Evolutionary conservation across 2,888 invertebrate genomes (phyloP).

Genomic region (Plemyria rubiginata): DNA sequence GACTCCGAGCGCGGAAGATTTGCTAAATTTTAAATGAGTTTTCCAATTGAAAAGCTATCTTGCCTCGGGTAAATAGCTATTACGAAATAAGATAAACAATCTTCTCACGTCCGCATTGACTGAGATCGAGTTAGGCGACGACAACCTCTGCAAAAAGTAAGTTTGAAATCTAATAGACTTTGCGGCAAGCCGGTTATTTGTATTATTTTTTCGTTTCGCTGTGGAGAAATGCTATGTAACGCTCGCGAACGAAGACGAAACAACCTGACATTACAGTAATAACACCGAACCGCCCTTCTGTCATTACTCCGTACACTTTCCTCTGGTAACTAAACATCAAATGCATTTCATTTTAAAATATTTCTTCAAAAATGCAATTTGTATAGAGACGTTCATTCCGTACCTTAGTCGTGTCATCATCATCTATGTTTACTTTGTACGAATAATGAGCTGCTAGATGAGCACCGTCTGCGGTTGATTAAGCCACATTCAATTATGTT

Average conservation of each 20-base stretch:
- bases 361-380: slow-evolving; percentile 63
- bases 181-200: slow-evolving; percentile 80
- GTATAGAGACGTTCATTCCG: slow-evolving; percentile 26
- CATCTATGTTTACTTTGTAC: slow-evolving; percentile 32
- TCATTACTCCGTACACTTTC: slow-evolving; percentile 80
- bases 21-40: slow-evolving; percentile 9
- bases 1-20: background rate
- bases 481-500: slow-evolving; percentile 49
- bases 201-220: slow-evolving; percentile 77
- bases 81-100: slow-evolving; percentile 76
- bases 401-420: slow-evolving; percentile 31
- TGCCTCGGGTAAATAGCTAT: slow-evolving; percentile 59
- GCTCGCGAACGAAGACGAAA: slow-evolving; percentile 75
- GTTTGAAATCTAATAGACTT: slow-evolving; percentile 82
- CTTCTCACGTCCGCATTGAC: slow-evolving; percentile 80
- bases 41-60: slow-evolving; percentile 58
- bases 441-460: slow-evolving; percentile 44
- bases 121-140: slow-evolving; percentile 78
- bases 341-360: slow-evolving; percentile 63
- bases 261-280: slow-evolving; percentile 82
- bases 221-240: slow-evolving; percentile 78
- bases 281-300: slow-evolving; percentile 78
- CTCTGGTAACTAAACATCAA: slow-evolving; percentile 67
- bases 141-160: slow-evolving; percentile 80
- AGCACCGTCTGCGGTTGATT: slow-evolving; percentile 45